phyloP scores from a whole-genome alignment of 2,888 invertebrate species.

The Leptinotarsa tumamoca region DNA sequence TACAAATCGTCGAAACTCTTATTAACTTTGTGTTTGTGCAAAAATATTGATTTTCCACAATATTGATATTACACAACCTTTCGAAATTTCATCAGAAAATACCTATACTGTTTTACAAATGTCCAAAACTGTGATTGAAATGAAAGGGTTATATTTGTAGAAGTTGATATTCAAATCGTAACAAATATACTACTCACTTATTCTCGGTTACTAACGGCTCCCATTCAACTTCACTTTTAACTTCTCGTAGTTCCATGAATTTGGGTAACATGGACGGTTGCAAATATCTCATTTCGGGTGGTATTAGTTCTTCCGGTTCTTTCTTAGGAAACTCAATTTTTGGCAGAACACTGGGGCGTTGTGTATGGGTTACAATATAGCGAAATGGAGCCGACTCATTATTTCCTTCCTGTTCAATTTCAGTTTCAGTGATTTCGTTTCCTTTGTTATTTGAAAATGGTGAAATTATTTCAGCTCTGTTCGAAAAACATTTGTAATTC shows the following conservation, averaged over 20 bases:
- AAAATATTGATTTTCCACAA: too few species aligned
- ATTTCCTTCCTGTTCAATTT: constrained; percentile 2
- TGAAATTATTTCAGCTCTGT: constrained; percentile 31
- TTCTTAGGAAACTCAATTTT: constrained; percentile 34
- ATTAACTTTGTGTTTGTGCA: too few species aligned
- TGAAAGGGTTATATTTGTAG: too few species aligned
- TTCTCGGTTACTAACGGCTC: constrained; percentile 16
- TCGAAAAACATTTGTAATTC: constrained; percentile 44
- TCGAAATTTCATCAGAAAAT: too few species aligned
- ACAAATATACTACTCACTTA: constrained; percentile 9
- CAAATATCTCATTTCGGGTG: constrained; percentile 41
- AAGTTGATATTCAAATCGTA: not conserved
- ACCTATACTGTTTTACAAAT: too few species aligned
- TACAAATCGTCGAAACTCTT: too few species aligned
- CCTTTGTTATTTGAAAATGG: constrained; percentile 28
- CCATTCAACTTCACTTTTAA: constrained; percentile 12
- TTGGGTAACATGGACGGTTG: constrained; percentile 44
- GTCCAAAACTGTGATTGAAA: too few species aligned
- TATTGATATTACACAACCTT: too few species aligned
- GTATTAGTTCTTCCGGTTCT: constrained; percentile 27
- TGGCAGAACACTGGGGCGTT: constrained; percentile 37
- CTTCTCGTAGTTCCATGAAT: constrained; percentile 30
- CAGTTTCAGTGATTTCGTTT: constrained; percentile 23
- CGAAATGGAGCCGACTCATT: constrained; percentile 29
- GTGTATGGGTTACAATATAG: constrained; percentile 38